Evolutionary conservation across 2,797 vertebrate species (phyloP), one percentile per base, ranked within the genome.

Genomic region (Nannoperca australis): DNA sequence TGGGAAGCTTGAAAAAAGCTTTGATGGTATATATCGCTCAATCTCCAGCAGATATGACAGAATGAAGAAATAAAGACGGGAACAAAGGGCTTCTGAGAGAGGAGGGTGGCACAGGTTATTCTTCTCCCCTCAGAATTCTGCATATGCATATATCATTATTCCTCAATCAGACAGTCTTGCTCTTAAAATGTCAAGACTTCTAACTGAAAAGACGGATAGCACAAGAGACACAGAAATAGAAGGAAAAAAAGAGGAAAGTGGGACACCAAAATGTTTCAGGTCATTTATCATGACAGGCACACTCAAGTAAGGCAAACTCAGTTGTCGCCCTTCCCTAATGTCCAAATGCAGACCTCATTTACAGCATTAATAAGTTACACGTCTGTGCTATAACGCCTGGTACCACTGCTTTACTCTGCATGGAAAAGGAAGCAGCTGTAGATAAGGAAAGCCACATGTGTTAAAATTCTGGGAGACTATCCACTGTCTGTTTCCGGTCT

Each of bases 41-140:
- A 91, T 93, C 92, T 93, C 75, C 49, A 24, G 70, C 81, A 91
- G 81, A 94, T 93, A 94, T 92, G 91, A 94, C 78, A 24, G 84
- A 85, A 90, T 82, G 81, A 84, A 83, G 86, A 81, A 83, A 89
- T 87, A 81, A 90, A 92, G 87, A 83, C 32, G 50, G 64, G 75
- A 91, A 89, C 84, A 89, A 93, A 87, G 78, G 61, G 78, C 64
- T 79, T 85, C 66, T 20, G 55, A 78, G 70, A 82, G 85, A 74
- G 51, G 51, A 82, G 84, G 53, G 68, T 66, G 76, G 53, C 34
- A 82, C 86, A 69, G 89, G 90, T 92, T 92, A 90, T 92, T 90
- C 74, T 89, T 74, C 85, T 81, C 82, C 74, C 64, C 85, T 89
- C 82, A 78, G 59, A 85, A 82, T 88, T 86, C 79, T 88, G 77